Evolutionary conservation across 2,888 invertebrate genomes (phyloP).

Genomic region (Corythucha ciliata): DNA sequence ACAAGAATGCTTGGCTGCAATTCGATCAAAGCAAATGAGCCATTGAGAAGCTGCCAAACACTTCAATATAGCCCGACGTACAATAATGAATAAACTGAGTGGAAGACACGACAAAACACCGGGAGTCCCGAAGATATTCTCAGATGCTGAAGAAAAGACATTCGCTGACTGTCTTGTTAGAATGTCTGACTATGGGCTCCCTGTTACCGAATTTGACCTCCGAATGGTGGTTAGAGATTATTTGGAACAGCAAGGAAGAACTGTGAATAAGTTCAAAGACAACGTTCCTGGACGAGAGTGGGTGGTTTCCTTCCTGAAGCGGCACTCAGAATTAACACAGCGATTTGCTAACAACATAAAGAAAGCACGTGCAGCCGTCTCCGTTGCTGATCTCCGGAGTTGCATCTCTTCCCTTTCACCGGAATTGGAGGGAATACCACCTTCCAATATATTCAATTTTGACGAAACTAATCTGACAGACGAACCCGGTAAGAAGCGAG

Average conservation of each 20-base stretch:
- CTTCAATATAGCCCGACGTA: conserved; percentile 27
- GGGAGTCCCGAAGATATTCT: conserved; percentile 26
- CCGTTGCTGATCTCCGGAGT: conserved; percentile 26
- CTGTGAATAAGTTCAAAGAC: conserved; percentile 30
- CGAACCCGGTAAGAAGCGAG: conserved; percentile 38
- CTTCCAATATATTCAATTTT: conserved; percentile 38
- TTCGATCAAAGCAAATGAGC: conserved; percentile 21
- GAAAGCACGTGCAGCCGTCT: conserved; percentile 29
- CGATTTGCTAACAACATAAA: conserved; percentile 33
- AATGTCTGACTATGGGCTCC: conserved; percentile 35
- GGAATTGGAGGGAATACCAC: conserved; percentile 28
- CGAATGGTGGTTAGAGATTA: conserved; percentile 20
- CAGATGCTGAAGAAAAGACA: conserved; percentile 32
- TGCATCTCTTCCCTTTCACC: conserved; percentile 26
- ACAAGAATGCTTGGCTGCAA: conserved; percentile 23
- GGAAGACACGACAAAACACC: conserved; percentile 26
- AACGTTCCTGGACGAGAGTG: conserved; percentile 36
- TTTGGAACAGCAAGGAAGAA: conserved; percentile 21
- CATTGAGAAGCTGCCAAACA: conserved; percentile 26
- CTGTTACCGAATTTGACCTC: conserved; percentile 29
- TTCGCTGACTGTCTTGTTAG: conserved; percentile 31
- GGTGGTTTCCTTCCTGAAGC: conserved; percentile 29
- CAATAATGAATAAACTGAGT: conserved; percentile 28
- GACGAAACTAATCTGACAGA: conserved; percentile 40
- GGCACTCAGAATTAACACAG: conserved; percentile 25